Base-by-base conservation (phyloP, 2,888 invertebrate species). In the Fragum sueziense region DNA sequence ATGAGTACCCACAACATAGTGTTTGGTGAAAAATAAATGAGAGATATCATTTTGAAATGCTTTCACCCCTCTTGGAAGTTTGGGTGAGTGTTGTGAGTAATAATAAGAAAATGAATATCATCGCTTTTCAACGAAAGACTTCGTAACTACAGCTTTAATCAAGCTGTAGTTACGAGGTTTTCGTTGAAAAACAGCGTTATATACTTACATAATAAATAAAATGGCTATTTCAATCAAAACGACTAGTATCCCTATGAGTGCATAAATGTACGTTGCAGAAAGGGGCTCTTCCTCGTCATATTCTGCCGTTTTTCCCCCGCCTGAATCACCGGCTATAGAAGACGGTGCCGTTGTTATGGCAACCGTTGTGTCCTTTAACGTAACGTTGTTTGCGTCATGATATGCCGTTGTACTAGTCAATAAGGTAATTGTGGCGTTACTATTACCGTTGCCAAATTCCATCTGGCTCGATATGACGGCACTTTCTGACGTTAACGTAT, bases 181-280 rank as follows among this genome's bases (percentile, higher is more conserved):
- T n/a, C 14, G 6, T 37, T 37, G 37, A 14, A 37, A 37, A 9
- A 37, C 37, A 9, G 37, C 14, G 47, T 57, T 57, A 22, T 25
- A 57, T 57, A 65, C 65, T 65, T 65, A 65, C 65, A 65, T 41
- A 41, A 65, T 41, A 9, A 37, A 37, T 41, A 65, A 11, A 41
- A 65, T 65, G 22, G 65, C 65, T 65, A 65, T 65, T 22, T 65
- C 65, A 41, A 65, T 65, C 22, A 65, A 34, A 7, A 65, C 65
- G 7, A 65, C 65, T 41, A 65, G 22, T 25, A 65, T 34, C 14
- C 65, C 65, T 41, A 65, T 65, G 25, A 65, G 41, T 20, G 65
- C 65, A 22, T 65, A 65, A 9, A 65, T 27, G 27, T 65, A 65
- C 14, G 65, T 65, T 17, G 65, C n/a, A 2, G 33, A 33, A 33